phyloP scores from a whole-genome alignment of 2,113 vertebrate species.

The Chaetorhynchus papuensis region DNA sequence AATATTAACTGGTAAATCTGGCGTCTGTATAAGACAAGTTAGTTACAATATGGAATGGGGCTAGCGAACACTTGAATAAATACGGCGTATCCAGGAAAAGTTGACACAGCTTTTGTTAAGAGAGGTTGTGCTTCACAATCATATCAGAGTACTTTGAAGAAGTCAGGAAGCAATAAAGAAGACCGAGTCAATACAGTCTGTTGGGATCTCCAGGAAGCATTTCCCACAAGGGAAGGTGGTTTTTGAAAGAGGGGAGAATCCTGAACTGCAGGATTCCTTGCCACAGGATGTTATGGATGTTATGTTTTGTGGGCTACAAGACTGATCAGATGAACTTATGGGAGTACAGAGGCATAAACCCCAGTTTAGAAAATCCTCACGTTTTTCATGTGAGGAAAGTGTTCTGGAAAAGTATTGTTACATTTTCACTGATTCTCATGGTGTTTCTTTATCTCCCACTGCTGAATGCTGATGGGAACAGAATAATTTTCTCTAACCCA shows the following conservation, averaged over 20 bases:
- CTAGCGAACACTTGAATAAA: neutral
- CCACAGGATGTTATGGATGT: neutral
- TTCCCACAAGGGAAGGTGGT: neutral
- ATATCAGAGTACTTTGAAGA: neutral
- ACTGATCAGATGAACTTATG: neutral
- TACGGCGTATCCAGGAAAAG: fast-evolving
- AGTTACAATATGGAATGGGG: neutral
- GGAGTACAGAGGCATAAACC: neutral
- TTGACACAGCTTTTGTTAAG: neutral
- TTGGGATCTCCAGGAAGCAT: neutral
- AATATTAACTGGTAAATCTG: neutral
- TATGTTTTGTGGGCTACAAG: neutral
- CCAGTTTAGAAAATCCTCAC: neutral
- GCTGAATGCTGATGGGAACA: neutral
- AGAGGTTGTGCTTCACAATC: neutral
- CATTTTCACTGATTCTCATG: neutral
- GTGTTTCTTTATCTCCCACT: neutral
- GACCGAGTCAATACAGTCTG: no score
- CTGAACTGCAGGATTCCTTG: neutral
- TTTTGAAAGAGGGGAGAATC: neutral
- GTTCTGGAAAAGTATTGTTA: neutral
- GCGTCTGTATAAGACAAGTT: neutral
- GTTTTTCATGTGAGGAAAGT: neutral
- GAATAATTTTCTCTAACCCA: neutral
- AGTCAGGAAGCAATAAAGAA: neutral